A percentile compares a stretch with the other conserved stretches of the same genome.
Evolutionary conservation across 1,140 invertebrate species (phyloP).

Genomic region (Macrocentrus cingulum): DNA sequence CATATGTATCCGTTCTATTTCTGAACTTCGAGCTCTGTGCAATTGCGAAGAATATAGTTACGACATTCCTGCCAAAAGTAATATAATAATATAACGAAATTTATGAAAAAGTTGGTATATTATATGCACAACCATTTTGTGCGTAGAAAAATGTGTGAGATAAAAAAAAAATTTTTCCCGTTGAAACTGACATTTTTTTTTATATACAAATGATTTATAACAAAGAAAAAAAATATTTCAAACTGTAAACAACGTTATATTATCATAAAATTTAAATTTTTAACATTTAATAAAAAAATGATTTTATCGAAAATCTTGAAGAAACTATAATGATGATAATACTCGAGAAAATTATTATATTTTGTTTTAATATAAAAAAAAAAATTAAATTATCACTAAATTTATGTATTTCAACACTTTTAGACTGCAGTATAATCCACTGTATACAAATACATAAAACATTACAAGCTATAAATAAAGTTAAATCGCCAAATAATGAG

Average conservation of each 20-base stretch:
- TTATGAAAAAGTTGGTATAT: slow-evolving; percentile 47
- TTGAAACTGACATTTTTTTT: slow-evolving; percentile 12
- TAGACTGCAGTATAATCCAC: slow-evolving; percentile 28
- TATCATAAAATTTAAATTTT: too few species aligned
- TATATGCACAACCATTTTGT: too few species aligned
- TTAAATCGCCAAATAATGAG: slow-evolving; percentile 11
- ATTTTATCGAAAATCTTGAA: too few species aligned
- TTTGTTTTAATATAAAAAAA: slow-evolving; percentile 1
- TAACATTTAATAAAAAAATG: too few species aligned
- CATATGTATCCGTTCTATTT: neutral
- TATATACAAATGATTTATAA: too few species aligned
- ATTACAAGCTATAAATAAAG: slow-evolving; percentile 22
- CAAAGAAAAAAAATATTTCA: too few species aligned
- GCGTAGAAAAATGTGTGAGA: slow-evolving; percentile 14
- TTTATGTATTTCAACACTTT: slow-evolving; percentile 17
- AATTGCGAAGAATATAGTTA: slow-evolving; percentile 35
- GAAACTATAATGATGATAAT: too few species aligned
- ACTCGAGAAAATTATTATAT: too few species aligned
- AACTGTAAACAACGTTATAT: too few species aligned
- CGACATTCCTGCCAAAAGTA: slow-evolving; percentile 47
- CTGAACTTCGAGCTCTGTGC: slow-evolving; percentile 16
- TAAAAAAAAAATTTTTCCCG: slow-evolving; percentile 14
- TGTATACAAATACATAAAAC: slow-evolving; percentile 14
- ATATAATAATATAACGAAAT: slow-evolving; percentile 43
- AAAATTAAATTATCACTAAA: slow-evolving; percentile 2